Base-by-base conservation (phyloP, 2,797 vertebrate species). In the Geotrypetes seraphini region DNA sequence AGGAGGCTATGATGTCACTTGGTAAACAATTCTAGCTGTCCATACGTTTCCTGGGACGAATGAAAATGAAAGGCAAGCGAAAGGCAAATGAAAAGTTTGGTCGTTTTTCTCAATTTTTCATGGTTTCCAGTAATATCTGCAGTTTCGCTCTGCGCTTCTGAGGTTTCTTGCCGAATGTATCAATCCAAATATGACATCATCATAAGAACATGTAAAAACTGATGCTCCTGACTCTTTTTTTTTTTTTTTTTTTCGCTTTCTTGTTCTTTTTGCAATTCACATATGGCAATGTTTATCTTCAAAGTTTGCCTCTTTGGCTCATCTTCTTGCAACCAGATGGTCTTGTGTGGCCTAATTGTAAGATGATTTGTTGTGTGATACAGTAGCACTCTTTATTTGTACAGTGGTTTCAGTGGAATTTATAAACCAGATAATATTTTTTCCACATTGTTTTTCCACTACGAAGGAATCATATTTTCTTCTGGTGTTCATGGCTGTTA, bases 201-300 rank as follows among this genome's bases (percentile, higher is more conserved):
- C 50, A 62, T 66, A 72, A 63, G 52, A 55, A 40, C 48, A 53
- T 61, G 73, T 62, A 60, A 54, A 69, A 71, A 73, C n/a, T 50
- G 73, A 78, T 67, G 66, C 55, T 73, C 40, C 1, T 63, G 49
- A 32, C 50, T 65, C 75, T 60, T 69, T 67, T 76, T 72, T 61
- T 70, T 77, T 65, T 64, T 70, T 75, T 38, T 67, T 65, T 75
- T 60, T 69, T 67, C 76, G 72, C 61, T 70, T 77, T 65, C 64
- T 70, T 75, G 38, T 67, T 51, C 70, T 66, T 55, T 56, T 70
- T 59, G 60, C 50, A 58, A 71, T 75, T 60, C 79, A 76, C 82
- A 82, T 83, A 74, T 85, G 79, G 82, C 71, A 84, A 61, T 81
- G 79, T 81, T 85, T 86, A 84, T 80, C 78, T 83, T 79, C 74